Conservation (phyloP, 2,797 vertebrate genomes). For the Champsocephalus gunnari region DNA sequence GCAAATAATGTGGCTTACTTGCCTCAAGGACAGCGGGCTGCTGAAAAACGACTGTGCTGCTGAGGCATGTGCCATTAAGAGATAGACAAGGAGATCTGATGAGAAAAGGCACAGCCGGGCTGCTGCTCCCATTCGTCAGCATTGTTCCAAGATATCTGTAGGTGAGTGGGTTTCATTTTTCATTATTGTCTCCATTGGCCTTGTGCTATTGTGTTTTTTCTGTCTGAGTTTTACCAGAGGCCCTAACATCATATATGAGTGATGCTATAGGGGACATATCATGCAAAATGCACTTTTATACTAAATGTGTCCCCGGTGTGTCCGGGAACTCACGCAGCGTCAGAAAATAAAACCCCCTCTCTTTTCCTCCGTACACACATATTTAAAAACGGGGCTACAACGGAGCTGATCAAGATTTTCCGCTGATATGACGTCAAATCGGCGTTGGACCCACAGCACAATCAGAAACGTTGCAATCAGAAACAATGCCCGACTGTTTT, state of each 20-base stretch:
- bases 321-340: no score
- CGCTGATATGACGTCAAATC: no score
- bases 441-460: no score
- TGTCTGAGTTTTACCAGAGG: conserved; percentile 38
- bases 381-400: no score
- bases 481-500: no score
- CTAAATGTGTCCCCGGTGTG: no score
- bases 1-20: conserved; percentile 76
- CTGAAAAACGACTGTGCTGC: conserved; percentile 68
- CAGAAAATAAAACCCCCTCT: no score
- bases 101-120: conserved; percentile 62
- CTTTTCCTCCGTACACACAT: no score
- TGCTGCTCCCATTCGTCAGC: conserved; percentile 74
- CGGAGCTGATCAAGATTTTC: no score
- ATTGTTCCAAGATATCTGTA: conserved; percentile 70
- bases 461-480: no score
- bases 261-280: not conserved
- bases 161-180: conserved; percentile 71
- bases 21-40: conserved; percentile 74
- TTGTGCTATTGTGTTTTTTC: conserved; percentile 58
- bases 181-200: conserved; percentile 68
- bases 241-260: conserved; percentile 29
- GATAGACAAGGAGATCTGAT: conserved; percentile 75
- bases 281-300: no score
- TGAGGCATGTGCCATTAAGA: conserved; percentile 64